Conservation (phyloP, 1,140 invertebrate genomes). For the Caenorhabditis brenneri region DNA sequence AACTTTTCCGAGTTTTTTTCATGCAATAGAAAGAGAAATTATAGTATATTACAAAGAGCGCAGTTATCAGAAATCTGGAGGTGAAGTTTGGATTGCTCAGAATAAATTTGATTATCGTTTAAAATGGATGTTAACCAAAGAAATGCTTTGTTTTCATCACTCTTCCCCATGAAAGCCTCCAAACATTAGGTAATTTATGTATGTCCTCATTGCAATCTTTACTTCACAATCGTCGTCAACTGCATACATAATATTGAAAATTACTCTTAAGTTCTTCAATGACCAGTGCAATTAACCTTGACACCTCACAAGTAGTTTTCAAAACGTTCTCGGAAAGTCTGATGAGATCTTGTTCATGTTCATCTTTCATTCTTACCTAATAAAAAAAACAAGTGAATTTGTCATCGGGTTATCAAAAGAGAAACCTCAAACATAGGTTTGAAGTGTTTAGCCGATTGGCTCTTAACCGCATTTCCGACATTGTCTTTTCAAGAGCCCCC, state of each 20-base stretch:
- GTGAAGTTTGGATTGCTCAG: too few relatives aligned
- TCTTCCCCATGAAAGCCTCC: too few relatives aligned
- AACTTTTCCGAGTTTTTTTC: too few relatives aligned
- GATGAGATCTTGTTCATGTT: not conserved
- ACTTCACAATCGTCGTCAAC: too few relatives aligned
- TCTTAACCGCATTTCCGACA: not conserved
- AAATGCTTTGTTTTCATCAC: too few relatives aligned
- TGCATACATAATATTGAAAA: slow-evolving; percentile 25
- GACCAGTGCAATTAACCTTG: slow-evolving; percentile 20
- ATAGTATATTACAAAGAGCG: too few relatives aligned
- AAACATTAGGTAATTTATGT: too few relatives aligned
- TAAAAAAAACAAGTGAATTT: not conserved
- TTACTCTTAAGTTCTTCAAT: not conserved
- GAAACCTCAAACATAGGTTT: slow-evolving; percentile 3
- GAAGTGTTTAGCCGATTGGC: slow-evolving; percentile 35
- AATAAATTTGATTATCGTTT: too few relatives aligned
- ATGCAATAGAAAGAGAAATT: too few relatives aligned
- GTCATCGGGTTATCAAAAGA: not conserved
- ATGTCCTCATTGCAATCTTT: not conserved
- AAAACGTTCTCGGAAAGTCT: not conserved
- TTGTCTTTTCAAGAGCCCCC: not conserved
- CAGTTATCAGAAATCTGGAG: too few relatives aligned
- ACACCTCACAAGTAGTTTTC: not conserved
- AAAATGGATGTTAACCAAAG: too few relatives aligned
- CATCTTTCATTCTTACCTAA: too few relatives aligned